Conservation (phyloP, 2,888 invertebrate species). For the Caenorhabditis parvicauda region DNA sequence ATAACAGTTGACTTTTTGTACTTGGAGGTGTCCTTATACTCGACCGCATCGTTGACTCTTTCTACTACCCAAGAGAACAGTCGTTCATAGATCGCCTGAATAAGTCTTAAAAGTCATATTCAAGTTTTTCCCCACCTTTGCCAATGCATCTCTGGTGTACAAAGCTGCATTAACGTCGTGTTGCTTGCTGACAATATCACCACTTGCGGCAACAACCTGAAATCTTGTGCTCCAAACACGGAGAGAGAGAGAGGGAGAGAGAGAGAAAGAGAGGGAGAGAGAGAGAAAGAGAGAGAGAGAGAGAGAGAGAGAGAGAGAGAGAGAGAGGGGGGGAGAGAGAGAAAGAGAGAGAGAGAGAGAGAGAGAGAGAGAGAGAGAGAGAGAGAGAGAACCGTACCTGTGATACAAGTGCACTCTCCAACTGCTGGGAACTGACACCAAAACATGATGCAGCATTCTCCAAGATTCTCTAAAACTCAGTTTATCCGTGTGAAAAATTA, state of each 20-base stretch:
- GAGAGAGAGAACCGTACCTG: constrained; percentile 43
- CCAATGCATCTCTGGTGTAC: constrained; percentile 85
- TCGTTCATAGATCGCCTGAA: constrained; percentile 76
- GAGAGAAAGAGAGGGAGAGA: constrained; percentile 5
- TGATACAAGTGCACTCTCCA: constrained; percentile 78
- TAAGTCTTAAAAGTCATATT: neutral
- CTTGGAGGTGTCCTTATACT: constrained; percentile 17
- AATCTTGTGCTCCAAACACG: neutral
- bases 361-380: neutral
- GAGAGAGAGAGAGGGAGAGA: constrained; percentile 7
- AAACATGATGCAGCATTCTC: constrained; percentile 70
- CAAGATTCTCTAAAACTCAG: constrained; percentile 61
- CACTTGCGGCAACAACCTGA: constrained; percentile 85
- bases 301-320: neutral
- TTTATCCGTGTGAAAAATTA: neutral
- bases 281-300: neutral
- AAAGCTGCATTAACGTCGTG: constrained; percentile 82
- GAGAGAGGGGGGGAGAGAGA: neutral
- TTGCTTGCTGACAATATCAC: constrained; percentile 85
- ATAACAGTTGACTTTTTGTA: constrained; percentile 77
- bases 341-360: neutral
- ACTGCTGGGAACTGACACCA: constrained; percentile 71
- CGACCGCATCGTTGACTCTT: constrained; percentile 84
- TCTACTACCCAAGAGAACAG: constrained; percentile 91
- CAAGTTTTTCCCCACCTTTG: constrained; percentile 71